Conservation (phyloP, 2,113 vertebrate genomes). For the Apistogramma diplotaenia region DNA sequence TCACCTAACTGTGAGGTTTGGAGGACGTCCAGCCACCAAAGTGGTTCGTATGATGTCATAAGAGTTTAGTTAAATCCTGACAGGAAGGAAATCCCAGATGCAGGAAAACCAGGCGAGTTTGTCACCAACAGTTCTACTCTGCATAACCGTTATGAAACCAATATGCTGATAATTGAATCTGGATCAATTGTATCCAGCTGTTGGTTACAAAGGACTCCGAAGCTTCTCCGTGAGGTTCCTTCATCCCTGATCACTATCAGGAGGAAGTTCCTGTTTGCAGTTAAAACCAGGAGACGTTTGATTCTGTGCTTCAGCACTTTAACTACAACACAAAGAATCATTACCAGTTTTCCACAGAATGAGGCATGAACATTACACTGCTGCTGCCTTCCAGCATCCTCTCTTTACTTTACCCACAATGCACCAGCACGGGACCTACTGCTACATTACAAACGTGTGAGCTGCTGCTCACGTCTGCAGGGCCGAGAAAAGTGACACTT, state of each 20-base stretch:
- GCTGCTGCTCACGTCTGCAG: neutral
- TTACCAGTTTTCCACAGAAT: neutral
- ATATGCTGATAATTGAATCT: constrained; percentile 7
- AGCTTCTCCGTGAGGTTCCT: constrained; percentile 41
- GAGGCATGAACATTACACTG: neutral
- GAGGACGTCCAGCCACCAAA: neutral
- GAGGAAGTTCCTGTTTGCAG: constrained; percentile 56
- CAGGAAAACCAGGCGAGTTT: neutral
- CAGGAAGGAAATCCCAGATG: neutral
- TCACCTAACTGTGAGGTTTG: neutral
- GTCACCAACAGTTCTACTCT: neutral
- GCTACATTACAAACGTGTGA: accelerated
- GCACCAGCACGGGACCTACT: neutral
- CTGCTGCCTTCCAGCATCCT: neutral
- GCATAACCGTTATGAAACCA: constrained; percentile 6
- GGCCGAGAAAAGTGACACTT: neutral
- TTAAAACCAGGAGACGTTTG: constrained; percentile 14
- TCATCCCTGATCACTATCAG: constrained; percentile 35
- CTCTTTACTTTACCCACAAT: no score
- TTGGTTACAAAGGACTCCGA: constrained; percentile 1
- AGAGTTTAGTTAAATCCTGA: neutral
- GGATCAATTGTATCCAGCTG: constrained; percentile 27
- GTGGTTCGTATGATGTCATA: neutral
- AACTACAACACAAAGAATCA: neutral
- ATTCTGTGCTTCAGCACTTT: neutral